phyloP scores from a whole-genome alignment of 1,140 invertebrate species.

The Zaprionus lachaisei region DNA sequence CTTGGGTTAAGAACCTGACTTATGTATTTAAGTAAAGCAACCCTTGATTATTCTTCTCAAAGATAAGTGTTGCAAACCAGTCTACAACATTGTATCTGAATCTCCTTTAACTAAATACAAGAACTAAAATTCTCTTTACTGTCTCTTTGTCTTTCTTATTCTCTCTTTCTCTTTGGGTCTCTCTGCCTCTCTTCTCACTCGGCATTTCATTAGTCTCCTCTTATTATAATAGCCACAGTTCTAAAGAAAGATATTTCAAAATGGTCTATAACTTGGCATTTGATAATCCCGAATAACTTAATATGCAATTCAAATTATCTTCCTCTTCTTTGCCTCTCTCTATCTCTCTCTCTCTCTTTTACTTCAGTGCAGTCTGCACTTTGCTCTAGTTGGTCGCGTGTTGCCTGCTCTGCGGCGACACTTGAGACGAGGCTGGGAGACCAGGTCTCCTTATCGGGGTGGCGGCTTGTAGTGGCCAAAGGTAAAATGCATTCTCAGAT shows the following conservation, averaged over 20 bases:
- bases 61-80: too few species aligned
- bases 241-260: background rate
- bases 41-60: too few species aligned
- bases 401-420: background rate
- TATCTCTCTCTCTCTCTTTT: background rate
- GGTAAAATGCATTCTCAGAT: conserved; percentile 54
- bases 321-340: background rate
- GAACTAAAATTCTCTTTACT: background rate
- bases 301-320: conserved; percentile 6
- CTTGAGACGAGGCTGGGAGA: conserved; percentile 20
- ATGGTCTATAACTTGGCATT: conserved; percentile 3
- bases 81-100: too few species aligned
- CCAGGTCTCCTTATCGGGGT: conserved; percentile 52
- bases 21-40: too few species aligned
- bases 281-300: conserved; percentile 5
- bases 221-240: background rate
- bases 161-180: background rate
- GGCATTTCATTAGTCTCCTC: background rate
- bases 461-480: conserved; percentile 57
- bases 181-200: background rate
- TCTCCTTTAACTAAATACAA: too few species aligned
- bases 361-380: conserved; percentile 11
- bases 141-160: background rate
- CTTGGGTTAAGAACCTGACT: too few species aligned
- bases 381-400: conserved; percentile 11